Percentiles rank a stretch among this genome's conserved stretches.
phyloP scores from a whole-genome alignment of 2,113 vertebrate species.

The Arizona elegans region DNA sequence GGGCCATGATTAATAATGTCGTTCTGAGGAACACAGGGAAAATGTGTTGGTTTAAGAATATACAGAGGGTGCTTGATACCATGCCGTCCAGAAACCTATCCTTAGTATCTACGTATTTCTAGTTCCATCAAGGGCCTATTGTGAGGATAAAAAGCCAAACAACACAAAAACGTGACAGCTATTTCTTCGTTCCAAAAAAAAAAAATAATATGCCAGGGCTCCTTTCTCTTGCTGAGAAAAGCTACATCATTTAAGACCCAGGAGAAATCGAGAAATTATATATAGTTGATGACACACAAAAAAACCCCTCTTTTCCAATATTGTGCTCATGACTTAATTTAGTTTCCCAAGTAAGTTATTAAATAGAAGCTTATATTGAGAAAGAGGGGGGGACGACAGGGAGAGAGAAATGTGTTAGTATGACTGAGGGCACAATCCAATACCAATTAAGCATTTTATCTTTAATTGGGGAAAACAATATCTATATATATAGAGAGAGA shows the following conservation, averaged over 20 bases:
- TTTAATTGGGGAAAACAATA: background rate
- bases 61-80: background rate
- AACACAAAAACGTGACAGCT: background rate
- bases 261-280: slow-evolving; percentile 18
- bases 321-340: background rate
- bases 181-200: slow-evolving; percentile 30
- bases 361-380: background rate
- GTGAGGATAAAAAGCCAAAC: background rate
- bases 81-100: background rate
- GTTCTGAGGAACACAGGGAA: background rate
- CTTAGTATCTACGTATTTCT: slow-evolving; percentile 30
- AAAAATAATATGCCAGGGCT: slow-evolving; percentile 38
- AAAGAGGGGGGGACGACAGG: background rate
- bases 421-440: background rate
- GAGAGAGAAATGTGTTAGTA: background rate
- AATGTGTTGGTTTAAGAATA: background rate
- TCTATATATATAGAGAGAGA: background rate
- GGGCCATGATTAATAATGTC: background rate
- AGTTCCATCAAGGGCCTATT: slow-evolving; percentile 25
- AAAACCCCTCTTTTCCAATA: background rate
- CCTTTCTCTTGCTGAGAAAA: slow-evolving; percentile 40
- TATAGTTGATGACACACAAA: slow-evolving; percentile 3
- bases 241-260: slow-evolving; percentile 25
- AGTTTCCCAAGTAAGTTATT: background rate
- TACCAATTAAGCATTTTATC: background rate